Percentiles rank a stretch among this genome's conserved stretches.
phyloP scores from a whole-genome alignment of 2,113 vertebrate genomes.

The Bagarius yarrelli region DNA sequence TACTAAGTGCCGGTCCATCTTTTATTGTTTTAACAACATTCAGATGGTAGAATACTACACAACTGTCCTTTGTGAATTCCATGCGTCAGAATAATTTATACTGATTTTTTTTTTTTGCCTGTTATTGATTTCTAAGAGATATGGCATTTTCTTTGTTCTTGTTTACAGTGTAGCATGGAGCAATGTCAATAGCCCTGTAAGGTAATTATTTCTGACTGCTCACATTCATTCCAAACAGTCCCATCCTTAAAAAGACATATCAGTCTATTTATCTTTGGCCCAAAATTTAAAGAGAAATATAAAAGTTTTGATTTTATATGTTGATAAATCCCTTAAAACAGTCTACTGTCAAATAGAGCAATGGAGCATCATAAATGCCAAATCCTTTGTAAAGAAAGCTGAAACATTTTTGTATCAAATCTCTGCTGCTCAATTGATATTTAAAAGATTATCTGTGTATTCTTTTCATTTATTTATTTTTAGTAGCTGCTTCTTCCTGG shows the following conservation, averaged over 20 bases:
- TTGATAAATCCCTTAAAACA: slow-evolving; percentile 42
- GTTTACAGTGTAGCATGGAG: slow-evolving; percentile 47
- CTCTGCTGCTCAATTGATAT: neutral
- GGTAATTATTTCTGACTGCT: slow-evolving; percentile 63
- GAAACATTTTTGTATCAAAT: neutral
- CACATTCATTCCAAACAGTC: slow-evolving; percentile 48
- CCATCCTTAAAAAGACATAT: slow-evolving; percentile 55
- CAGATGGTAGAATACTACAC: slow-evolving; percentile 9
- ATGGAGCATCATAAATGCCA: neutral
- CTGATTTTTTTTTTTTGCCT: slow-evolving; percentile 44
- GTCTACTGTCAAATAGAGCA: slow-evolving; percentile 17
- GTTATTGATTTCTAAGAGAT: slow-evolving; percentile 55
- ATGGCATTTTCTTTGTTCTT: slow-evolving; percentile 42
- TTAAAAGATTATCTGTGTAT: neutral
- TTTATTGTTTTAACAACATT: neutral
- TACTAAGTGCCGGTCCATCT: neutral
- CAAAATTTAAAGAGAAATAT: slow-evolving; percentile 50
- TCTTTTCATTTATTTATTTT: neutral
- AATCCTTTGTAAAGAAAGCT: neutral
- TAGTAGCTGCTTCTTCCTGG: neutral
- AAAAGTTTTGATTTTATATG: slow-evolving; percentile 50
- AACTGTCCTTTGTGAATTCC: slow-evolving; percentile 32
- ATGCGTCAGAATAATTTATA: slow-evolving; percentile 36
- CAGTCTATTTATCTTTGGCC: slow-evolving; percentile 58
- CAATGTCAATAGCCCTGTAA: slow-evolving; percentile 50